These are phyloP conservation scores for Dermochelys coriacea DNA, from an alignment of 2,797 vertebrate species.

Conservation along the genomic window DNA sequence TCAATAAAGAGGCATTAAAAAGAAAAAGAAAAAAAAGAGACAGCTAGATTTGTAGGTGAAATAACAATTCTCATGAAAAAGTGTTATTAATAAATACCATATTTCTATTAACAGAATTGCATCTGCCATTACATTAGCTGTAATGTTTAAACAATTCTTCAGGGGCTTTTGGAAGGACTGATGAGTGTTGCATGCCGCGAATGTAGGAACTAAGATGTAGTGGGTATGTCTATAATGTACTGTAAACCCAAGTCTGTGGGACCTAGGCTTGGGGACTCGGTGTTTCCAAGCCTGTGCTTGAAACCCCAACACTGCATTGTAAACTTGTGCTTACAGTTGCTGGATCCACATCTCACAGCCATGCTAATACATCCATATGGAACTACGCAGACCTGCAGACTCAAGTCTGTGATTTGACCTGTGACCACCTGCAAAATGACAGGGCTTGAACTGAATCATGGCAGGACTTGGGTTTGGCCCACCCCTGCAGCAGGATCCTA, in stretches of 20 bases:
- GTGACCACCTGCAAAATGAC: background rate
- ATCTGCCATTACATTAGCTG: background rate
- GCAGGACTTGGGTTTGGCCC: background rate
- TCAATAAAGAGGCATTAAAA: background rate
- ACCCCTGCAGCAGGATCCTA: background rate
- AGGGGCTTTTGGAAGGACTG: background rate
- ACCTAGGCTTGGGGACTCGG: background rate
- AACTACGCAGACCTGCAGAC: background rate
- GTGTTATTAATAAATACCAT: background rate
- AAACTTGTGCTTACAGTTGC: background rate
- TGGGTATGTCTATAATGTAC: background rate
- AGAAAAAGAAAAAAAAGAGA: background rate
- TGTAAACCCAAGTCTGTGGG: background rate
- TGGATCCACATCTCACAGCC: background rate
- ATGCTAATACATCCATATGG: background rate
- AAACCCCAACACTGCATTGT: background rate
- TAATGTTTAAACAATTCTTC: background rate
- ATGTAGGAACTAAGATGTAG: background rate
- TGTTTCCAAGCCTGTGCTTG: background rate
- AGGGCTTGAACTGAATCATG: background rate
- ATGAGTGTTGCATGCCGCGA: background rate
- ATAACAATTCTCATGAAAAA: background rate
- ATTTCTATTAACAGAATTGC: background rate
- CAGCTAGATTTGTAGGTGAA: background rate
- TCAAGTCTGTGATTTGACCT: background rate